Evolutionary conservation across 92 coral and sea anemone species (phyloP), one percentile per base, ranked within the genome.

Genomic region (Epizoanthus rinbou): DNA sequence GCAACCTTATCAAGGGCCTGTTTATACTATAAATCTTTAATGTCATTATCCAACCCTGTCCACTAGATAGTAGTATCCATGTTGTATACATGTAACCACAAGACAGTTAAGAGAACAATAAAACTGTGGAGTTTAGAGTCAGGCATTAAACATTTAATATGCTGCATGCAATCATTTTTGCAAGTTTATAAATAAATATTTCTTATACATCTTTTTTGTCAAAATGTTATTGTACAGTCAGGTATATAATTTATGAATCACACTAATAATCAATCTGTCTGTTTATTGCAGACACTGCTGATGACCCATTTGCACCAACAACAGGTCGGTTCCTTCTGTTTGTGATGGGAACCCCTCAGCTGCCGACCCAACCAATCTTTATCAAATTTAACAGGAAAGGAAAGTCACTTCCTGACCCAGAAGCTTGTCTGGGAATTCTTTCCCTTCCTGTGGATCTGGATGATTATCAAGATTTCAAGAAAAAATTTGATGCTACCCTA

Each of bases 261-360:
- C 22, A 60, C 65, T 60, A 60, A 60, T 60, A n/a, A 3, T n/a
- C n/a, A 60, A 60, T 60, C 3, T 23, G 24, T 60, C 22, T n/a
- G 21, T 60, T 23, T 60, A 45, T 84, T 56, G 7, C 39, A 70
- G 80, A 54, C 10, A 67, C 85, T 72, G 11, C 81, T 56, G 70
- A 69, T 21, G 84, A 62, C 47, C 62, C 53, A 56, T 53, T 67
- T 60, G 37, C 25, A 3, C 85, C 89, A 35, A 86, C 89, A 1
- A 72, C 85, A n/a, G 89, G 74, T 73, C 56, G 80, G 66, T 81
- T 87, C 47, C 52, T 87, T 21, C 90, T 83, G 58, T 87, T 87
- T 75, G 86, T 87, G 0, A 50, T 82, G 57, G 90, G 90, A 8
- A 73, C 54, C 39, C 87, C 87, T 17, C 41, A n/a, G 50, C 64